phyloP scores from a whole-genome alignment of 2,888 invertebrate genomes.

The Latheticus oryzae region DNA sequence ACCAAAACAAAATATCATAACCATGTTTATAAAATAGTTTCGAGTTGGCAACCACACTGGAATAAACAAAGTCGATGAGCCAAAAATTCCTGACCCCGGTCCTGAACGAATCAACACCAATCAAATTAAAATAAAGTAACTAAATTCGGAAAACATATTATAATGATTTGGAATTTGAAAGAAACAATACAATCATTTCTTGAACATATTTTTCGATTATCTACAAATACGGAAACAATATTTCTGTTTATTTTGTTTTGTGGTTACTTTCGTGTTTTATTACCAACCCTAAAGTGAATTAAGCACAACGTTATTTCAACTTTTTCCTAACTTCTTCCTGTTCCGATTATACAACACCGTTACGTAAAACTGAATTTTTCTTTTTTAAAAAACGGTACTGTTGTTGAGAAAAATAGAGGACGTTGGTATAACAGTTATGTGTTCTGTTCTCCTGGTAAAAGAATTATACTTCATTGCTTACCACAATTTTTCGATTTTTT shows the following conservation, averaged over 20 bases:
- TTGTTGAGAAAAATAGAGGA: conserved; percentile 24
- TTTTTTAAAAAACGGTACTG: conserved; percentile 25
- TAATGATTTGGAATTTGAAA: neutral
- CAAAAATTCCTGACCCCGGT: conserved; percentile 21
- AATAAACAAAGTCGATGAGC: conserved; percentile 24
- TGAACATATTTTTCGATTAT: conserved; percentile 1
- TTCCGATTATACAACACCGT: no score
- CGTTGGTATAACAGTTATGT: conserved; percentile 19
- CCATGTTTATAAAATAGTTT: conserved; percentile 17
- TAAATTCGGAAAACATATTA: neutral
- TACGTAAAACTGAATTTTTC: no score
- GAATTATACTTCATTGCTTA: conserved; percentile 25
- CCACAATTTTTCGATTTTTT: conserved; percentile 5
- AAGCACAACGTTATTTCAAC: conserved; percentile 1
- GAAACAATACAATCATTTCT: conserved; percentile 1
- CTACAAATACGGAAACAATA: no score
- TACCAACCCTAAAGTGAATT: no score
- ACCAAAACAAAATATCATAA: no score
- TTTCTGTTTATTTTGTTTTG: no score
- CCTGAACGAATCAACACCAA: conserved; percentile 1
- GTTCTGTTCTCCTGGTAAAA: conserved; percentile 30
- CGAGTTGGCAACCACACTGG: no score
- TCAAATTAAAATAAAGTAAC: conserved; percentile 1
- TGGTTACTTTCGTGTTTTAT: no score
- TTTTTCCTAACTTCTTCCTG: conserved; percentile 6